A percentile compares a stretch with the other conserved stretches of the same genome.
Evolutionary conservation across 2,113 vertebrate genomes (phyloP).

Genomic region (Hoplias malabaricus): DNA sequence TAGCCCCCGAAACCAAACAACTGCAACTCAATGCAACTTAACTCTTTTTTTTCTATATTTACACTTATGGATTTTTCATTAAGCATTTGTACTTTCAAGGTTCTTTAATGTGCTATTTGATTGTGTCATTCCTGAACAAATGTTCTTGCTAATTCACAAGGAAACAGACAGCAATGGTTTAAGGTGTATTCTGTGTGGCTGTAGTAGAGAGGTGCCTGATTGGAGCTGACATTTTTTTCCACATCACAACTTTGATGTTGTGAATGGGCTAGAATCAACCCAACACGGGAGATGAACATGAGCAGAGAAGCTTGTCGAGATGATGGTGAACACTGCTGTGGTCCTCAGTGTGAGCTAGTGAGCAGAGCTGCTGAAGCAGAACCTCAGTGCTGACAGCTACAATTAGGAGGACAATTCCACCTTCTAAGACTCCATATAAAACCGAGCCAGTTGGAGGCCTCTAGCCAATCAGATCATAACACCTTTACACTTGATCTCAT

Average conservation of each 20-base stretch:
- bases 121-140: constrained; percentile 8
- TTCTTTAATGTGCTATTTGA: constrained; percentile 1
- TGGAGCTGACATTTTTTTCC: constrained; percentile 68
- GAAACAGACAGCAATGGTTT: constrained; percentile 60
- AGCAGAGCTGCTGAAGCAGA: constrained; percentile 69
- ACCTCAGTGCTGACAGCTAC: constrained; percentile 61
- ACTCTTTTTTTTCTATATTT: background rate
- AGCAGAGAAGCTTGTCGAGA: constrained; percentile 70
- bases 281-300: constrained; percentile 59
- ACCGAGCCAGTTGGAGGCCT: constrained; percentile 59
- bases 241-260: too few relatives aligned
- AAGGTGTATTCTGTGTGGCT: constrained; percentile 69
- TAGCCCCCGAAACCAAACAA: too few relatives aligned
- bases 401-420: constrained; percentile 59
- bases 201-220: constrained; percentile 68
- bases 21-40: too few relatives aligned
- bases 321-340: constrained; percentile 61
- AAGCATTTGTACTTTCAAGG: background rate
- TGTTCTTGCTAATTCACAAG: constrained; percentile 22
- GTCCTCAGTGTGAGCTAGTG: constrained; percentile 54
- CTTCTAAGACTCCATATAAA: constrained; percentile 61
- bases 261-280: constrained; percentile 65
- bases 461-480: constrained; percentile 72
- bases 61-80: constrained; percentile 5
- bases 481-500: constrained; percentile 52